phyloP scores from a whole-genome alignment of 2,113 vertebrate genomes.

The Calyptomena viridis region DNA sequence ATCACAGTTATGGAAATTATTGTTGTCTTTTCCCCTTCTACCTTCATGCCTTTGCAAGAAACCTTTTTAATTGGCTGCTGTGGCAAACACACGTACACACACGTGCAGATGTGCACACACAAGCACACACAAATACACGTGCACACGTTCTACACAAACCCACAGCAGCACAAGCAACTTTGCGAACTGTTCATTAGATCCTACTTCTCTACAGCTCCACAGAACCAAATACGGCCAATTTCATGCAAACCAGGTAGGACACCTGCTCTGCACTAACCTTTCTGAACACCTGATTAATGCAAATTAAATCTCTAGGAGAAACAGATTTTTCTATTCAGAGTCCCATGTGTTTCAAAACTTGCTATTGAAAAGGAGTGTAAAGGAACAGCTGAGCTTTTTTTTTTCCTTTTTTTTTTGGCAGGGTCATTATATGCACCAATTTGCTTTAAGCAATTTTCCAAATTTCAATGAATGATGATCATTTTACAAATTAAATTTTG shows the following conservation, averaged over 20 bases:
- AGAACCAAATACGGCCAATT: background rate
- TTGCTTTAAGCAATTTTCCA: constrained; percentile 36
- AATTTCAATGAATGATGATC: constrained; percentile 34
- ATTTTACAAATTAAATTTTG: constrained; percentile 62
- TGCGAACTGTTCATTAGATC: background rate
- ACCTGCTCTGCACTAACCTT: background rate
- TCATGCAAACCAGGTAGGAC: background rate
- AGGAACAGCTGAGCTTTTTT: background rate
- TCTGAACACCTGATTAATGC: background rate
- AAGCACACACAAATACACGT: background rate
- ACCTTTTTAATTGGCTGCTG: background rate
- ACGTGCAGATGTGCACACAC: background rate
- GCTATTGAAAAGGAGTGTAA: background rate
- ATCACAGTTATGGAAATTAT: constrained; percentile 18
- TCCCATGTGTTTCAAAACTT: background rate
- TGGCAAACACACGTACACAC: fast-evolving
- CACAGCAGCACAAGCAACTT: background rate
- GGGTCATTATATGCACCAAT: constrained; percentile 21
- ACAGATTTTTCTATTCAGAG: background rate
- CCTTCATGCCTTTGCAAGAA: background rate
- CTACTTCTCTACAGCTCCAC: background rate
- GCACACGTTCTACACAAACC: background rate
- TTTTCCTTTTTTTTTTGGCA: background rate
- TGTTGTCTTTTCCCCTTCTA: background rate
- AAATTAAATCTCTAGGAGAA: background rate